Evolutionary conservation across 2,113 vertebrate genomes (phyloP), one percentile per base, ranked within the genome.

Genomic region (Mellivora capensis): DNA sequence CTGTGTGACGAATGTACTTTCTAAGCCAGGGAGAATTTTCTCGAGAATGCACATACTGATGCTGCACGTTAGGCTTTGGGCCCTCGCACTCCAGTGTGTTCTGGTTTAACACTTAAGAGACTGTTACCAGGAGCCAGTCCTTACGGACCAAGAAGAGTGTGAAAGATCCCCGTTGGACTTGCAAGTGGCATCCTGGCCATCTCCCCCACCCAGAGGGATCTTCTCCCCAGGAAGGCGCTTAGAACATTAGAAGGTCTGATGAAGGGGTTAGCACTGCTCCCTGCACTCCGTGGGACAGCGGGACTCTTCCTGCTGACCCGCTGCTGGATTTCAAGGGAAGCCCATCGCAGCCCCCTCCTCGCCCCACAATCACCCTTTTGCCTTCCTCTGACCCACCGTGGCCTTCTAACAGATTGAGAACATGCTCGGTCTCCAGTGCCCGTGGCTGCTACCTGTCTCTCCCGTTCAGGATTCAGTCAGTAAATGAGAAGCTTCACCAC

Each of bases 21-120:
- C 94, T 77, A 21, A 93, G 76, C 87, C 44, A 37, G 86, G 94
- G 96, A 88, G 94, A 72, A 61, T 90, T 67, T 1, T 39, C 8
- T 90, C 39, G 27, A 2, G 1, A 90, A 81, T 86, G 69, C 2
- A 6, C 44, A 23, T 71, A 34, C 34, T 13, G 3, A 21, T 9
- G 25, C 10, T 2, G 14, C 1, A 4, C 27, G 7, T 42, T 31
- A 21, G 17, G 20, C 82, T 74, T 25, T 52, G 37, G 76, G 9
- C 17, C 25, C 10, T 25, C 21, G 17, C 39, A 1, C 18, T 11
- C 27, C 59, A 17, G 23, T 2, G 1, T 39, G 0, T 92, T 31
- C 74, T 81, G 4, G 34, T 42, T 44, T 18, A 39, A 12, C 10
- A 17, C 29, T 31, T 83, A 17, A 39, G 74, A 2, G 17, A 37